Evolutionary conservation across 2,888 invertebrate genomes (phyloP).

Genomic region (Heteromyza rotundicornis): DNA sequence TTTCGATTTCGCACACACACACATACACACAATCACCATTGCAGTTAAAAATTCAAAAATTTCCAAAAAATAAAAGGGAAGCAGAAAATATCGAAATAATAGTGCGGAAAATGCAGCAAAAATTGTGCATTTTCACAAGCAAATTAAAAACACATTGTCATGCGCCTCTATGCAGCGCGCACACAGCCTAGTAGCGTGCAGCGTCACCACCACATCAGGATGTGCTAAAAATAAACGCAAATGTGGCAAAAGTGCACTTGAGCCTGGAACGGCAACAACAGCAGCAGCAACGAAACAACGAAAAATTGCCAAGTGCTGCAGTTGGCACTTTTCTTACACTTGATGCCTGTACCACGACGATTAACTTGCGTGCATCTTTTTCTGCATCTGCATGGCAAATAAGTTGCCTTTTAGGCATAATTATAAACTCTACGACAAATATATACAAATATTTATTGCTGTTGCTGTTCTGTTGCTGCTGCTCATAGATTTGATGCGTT

Average conservation of each 20-base stretch:
- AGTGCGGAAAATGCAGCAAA: constrained; percentile 28
- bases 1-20: not conserved
- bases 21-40: not conserved
- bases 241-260: constrained; percentile 6
- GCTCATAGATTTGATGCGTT: not conserved
- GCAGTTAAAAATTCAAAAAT: not conserved
- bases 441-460: constrained; percentile 5
- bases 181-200: too few relatives aligned
- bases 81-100: too few relatives aligned
- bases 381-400: constrained; percentile 31
- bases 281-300: not conserved
- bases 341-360: too few relatives aligned
- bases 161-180: constrained; percentile 37
- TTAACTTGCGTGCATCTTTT: not conserved
- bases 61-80: too few relatives aligned
- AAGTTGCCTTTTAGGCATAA: constrained; percentile 35
- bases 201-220: constrained; percentile 18
- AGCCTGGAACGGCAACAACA: not conserved
- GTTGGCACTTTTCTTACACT: too few relatives aligned
- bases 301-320: too few relatives aligned
- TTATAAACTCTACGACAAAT: constrained; percentile 26
- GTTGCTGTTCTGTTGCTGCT: not conserved
- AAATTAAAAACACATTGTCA: constrained; percentile 63
- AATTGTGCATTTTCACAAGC: constrained; percentile 42
- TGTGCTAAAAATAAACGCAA: constrained; percentile 41